Evolutionary conservation across 1,140 invertebrate species (phyloP), one percentile per base, ranked within the genome.

Genomic region (Melitaea cinxia): DNA sequence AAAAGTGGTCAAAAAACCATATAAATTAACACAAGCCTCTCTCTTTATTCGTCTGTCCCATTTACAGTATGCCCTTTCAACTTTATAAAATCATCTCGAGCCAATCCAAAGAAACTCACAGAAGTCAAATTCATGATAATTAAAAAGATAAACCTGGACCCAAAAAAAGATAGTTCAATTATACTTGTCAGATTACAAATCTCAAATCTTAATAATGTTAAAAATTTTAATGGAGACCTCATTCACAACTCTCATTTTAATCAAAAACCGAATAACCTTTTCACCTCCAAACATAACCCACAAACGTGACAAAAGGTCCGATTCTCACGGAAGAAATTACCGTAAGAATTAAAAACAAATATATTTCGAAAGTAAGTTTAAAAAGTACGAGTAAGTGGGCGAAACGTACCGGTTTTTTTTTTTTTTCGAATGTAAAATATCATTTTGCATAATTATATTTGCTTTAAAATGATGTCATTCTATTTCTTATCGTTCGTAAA

Each of bases 251-350:
- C 37, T 58, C 23, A 58, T 47, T 47, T 58, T 30, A 45, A 30
- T 47, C 55, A 47, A 28, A n/a, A n/a, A 28, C 6, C 15, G 15
- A 42, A 53, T 47, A 58, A 35, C 55, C 55, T 47, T 65, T 58
- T 65, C 63, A 45, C 35, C 50, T 58, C 47, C n/a, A 65, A 52
- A 58, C 33, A 30, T 65, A 71, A 61, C 54, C 56, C 42, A 61
- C 28, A 56, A 37, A 68, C 35, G 49, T 65, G 37, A 72, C 70
- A 69, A 68, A 69, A 72, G 66, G 56, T 68, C 70, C 60, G 14
- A 65, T 72, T 72, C 67, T 50, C 70, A 72, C 66, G 42, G 19
- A 57, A 21, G 28, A 72, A 63, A 52, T 68, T 66, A 72, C 70
- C 66, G 66, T 69, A 72, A 68, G 62, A n/a, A 17, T 23, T 59